Evolutionary conservation across 2,888 invertebrate genomes (phyloP).

Genomic region (Eristalis pertinax): DNA sequence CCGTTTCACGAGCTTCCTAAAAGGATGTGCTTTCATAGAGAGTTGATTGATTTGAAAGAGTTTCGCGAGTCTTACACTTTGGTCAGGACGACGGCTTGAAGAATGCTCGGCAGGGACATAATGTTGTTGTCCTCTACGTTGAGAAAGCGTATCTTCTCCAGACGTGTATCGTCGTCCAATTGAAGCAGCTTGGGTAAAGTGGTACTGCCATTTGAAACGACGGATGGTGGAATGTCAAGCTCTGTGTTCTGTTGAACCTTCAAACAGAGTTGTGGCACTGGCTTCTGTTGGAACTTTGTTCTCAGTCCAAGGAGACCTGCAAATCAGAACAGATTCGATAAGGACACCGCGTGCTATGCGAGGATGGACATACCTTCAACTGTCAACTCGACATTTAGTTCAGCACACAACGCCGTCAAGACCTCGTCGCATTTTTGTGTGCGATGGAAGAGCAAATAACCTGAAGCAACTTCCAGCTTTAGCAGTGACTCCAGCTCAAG

Average conservation of each 20-base stretch:
- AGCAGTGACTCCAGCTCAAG: conserved; percentile 81
- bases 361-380: conserved; percentile 84
- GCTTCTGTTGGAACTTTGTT: conserved; percentile 92
- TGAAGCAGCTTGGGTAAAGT: conserved; percentile 86
- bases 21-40: conserved; percentile 70
- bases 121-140: conserved; percentile 83
- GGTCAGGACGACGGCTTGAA: conserved; percentile 90
- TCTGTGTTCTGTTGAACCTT: conserved; percentile 84
- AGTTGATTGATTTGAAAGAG: conserved; percentile 63
- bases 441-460: conserved; percentile 88
- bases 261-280: conserved; percentile 91
- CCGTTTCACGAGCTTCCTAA: conserved; percentile 86
- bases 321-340: not conserved
- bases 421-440: conserved; percentile 87
- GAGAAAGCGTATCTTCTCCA: conserved; percentile 89
- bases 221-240: conserved; percentile 73
- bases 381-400: conserved; percentile 86
- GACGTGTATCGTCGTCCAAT: conserved; percentile 92
- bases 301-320: conserved; percentile 88
- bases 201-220: conserved; percentile 81
- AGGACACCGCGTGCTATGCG: not conserved
- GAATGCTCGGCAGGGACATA: conserved; percentile 85
- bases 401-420: conserved; percentile 85
- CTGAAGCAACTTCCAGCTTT: conserved; percentile 84
- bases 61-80: conserved; percentile 84